phyloP scores from a whole-genome alignment of 2,797 vertebrate species.

The Takifugu rubripes region DNA sequence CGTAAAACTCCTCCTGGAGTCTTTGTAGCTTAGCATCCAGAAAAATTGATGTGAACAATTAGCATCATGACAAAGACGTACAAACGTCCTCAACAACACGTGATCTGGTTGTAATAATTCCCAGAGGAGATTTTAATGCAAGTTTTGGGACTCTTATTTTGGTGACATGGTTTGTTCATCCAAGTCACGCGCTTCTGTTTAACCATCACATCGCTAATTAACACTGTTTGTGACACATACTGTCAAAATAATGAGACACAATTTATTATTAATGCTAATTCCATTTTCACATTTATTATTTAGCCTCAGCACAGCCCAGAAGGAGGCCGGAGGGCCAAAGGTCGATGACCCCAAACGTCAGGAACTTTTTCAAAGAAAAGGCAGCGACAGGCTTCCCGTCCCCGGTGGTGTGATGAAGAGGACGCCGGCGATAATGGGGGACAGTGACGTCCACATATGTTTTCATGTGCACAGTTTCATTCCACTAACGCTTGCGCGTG shows the following conservation, averaged over 20 bases:
- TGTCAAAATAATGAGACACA: slow-evolving; percentile 43
- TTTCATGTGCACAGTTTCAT: slow-evolving; percentile 11
- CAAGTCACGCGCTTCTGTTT: slow-evolving; percentile 11
- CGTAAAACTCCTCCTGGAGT: no score
- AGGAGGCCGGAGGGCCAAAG: slow-evolving; percentile 40
- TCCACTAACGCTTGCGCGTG: slow-evolving; percentile 6
- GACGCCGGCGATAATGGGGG: slow-evolving; percentile 42
- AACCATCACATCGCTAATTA: slow-evolving; percentile 36
- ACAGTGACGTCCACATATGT: slow-evolving; percentile 4
- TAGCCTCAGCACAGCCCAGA: slow-evolving; percentile 21
- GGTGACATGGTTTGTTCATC: no score
- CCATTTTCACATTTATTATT: slow-evolving; percentile 57
- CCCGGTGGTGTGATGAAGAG: slow-evolving; percentile 36
- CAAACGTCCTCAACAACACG: no score
- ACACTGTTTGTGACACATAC: slow-evolving; percentile 39
- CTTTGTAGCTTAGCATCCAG: no score
- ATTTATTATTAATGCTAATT: slow-evolving; percentile 58
- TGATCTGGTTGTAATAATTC: no score
- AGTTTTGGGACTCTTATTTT: no score
- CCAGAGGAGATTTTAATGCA: no score
- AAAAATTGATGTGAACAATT: no score
- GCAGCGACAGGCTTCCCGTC: slow-evolving; percentile 29
- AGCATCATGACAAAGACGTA: no score
- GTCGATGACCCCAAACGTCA: slow-evolving; percentile 49
- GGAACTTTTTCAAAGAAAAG: slow-evolving; percentile 37